phyloP scores from a whole-genome alignment of 2,888 invertebrate genomes.

The Drosophila barbarae region DNA sequence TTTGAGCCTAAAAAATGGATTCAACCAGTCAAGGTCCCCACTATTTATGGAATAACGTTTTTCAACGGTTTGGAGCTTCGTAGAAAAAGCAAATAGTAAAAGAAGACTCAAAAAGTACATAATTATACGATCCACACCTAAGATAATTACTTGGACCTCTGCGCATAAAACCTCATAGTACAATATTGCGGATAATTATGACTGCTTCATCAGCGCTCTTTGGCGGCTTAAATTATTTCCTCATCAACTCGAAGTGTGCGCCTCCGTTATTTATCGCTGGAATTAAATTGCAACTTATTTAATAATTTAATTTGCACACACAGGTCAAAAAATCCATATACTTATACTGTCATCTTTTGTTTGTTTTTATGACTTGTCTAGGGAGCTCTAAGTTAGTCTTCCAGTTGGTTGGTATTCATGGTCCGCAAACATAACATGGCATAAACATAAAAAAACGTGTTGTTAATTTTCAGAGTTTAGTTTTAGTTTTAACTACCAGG shows the following conservation, averaged over 20 bases:
- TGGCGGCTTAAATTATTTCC: conserved; percentile 27
- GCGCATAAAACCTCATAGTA: conserved; percentile 1
- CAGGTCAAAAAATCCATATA: conserved; percentile 19
- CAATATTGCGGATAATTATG: conserved; percentile 17
- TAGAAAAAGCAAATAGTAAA: not conserved
- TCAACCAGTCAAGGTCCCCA: conserved; percentile 22
- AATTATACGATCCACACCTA: conserved; percentile 39
- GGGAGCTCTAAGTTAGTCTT: conserved; percentile 13
- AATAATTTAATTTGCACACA: conserved; percentile 6
- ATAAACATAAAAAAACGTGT: conserved; percentile 53
- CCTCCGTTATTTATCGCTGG: conserved; percentile 16
- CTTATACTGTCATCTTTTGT: not conserved
- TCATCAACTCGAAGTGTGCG: conserved; percentile 15
- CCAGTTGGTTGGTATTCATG: conserved; percentile 50
- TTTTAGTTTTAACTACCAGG: conserved; percentile 30
- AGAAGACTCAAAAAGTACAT: not conserved
- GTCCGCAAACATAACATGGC: conserved; percentile 41
- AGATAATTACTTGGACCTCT: conserved; percentile 30
- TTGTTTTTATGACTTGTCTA: conserved; percentile 5
- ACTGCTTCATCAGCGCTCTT: conserved; percentile 19
- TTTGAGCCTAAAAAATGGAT: conserved; percentile 19
- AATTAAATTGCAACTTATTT: conserved; percentile 15
- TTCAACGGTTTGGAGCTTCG: not conserved
- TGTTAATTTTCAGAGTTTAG: conserved; percentile 49
- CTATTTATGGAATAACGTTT: conserved; percentile 8